A percentile compares a stretch with the other conserved stretches of the same genome.
Evolutionary conservation across 2,797 vertebrate genomes (phyloP).

Genomic region (Hyperoplus immaculatus): DNA sequence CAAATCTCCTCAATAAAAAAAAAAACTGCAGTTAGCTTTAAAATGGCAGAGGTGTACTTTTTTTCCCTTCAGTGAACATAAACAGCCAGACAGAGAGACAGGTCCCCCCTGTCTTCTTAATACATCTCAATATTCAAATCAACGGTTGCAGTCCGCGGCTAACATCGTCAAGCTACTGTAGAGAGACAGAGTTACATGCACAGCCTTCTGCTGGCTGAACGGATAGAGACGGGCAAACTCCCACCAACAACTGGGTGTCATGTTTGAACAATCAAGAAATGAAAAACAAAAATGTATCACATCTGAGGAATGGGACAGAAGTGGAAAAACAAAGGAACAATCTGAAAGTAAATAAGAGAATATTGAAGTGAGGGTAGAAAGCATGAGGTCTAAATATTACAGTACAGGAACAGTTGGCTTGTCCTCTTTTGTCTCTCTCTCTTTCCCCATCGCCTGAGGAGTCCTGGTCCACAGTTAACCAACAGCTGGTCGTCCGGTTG

Average conservation of each 20-base stretch:
- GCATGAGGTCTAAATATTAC: conserved; percentile 80
- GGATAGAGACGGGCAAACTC: conserved; percentile 56
- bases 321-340: conserved; percentile 38
- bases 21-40: conserved; percentile 63
- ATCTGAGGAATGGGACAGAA: conserved; percentile 58
- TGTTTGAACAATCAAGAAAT: conserved; percentile 56
- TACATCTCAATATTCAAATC: conserved; percentile 63
- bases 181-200: conserved; percentile 78
- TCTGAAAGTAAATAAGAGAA: conserved; percentile 49
- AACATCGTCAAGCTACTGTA: conserved; percentile 77
- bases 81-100: conserved; percentile 68
- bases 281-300: conserved; percentile 34
- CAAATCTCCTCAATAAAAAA: conserved; percentile 61
- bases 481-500: conserved; percentile 83
- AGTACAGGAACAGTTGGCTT: conserved; percentile 83
- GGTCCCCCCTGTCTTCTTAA: conserved; percentile 48
- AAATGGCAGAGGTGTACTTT: conserved; percentile 74
- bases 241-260: conserved; percentile 57
- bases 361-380: conserved; percentile 62
- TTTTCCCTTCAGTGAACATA: conserved; percentile 80
- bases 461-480: conserved; percentile 90
- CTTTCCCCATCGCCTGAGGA: conserved; percentile 92
- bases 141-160: conserved; percentile 79
- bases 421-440: conserved; percentile 70
- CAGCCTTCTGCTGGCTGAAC: conserved; percentile 68